Conservation (phyloP, 2,888 invertebrate species). For the Cyaniris semiargus region DNA sequence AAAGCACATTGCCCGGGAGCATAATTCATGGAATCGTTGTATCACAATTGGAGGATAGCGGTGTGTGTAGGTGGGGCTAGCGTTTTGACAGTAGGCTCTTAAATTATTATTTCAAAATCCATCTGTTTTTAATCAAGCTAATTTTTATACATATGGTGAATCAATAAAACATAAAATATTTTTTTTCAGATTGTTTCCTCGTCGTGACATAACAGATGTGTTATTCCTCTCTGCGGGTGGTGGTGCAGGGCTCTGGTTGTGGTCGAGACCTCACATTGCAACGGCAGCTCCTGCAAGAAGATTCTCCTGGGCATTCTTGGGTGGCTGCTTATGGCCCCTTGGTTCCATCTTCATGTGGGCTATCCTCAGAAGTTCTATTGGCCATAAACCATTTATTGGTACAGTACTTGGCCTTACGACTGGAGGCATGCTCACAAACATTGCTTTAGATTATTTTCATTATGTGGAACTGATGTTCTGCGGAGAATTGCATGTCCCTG, state of each 20-base stretch:
- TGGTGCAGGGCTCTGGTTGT: slow-evolving; percentile 91
- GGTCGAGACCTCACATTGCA: slow-evolving; percentile 88
- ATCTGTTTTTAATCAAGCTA: too few relatives aligned
- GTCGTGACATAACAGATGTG: slow-evolving; percentile 89
- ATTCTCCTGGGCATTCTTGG: slow-evolving; percentile 86
- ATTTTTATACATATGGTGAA: too few relatives aligned
- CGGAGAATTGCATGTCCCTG: slow-evolving; percentile 73
- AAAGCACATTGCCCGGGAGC: too few relatives aligned
- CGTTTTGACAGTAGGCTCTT: too few relatives aligned
- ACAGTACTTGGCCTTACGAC: slow-evolving; percentile 86
- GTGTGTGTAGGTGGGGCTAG: too few relatives aligned
- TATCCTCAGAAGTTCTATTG: slow-evolving; percentile 88
- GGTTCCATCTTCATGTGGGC: slow-evolving; percentile 95
- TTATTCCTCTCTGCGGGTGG: slow-evolving; percentile 89
- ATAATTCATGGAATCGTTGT: too few relatives aligned
- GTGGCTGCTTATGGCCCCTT: slow-evolving; percentile 91
- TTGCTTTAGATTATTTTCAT: slow-evolving; percentile 83
- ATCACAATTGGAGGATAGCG: too few relatives aligned
- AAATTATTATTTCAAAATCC: too few relatives aligned
- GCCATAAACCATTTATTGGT: slow-evolving; percentile 84
- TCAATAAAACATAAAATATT: not conserved
- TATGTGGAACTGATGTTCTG: slow-evolving; percentile 82
- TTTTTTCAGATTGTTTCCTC: slow-evolving; percentile 85
- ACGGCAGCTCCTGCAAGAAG: slow-evolving; percentile 82
- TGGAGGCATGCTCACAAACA: slow-evolving; percentile 83